A percentile compares a stretch with the other conserved stretches of the same genome.
Evolutionary conservation across 2,888 invertebrate genomes (phyloP).

Genomic region (Ectropis crepuscularia): DNA sequence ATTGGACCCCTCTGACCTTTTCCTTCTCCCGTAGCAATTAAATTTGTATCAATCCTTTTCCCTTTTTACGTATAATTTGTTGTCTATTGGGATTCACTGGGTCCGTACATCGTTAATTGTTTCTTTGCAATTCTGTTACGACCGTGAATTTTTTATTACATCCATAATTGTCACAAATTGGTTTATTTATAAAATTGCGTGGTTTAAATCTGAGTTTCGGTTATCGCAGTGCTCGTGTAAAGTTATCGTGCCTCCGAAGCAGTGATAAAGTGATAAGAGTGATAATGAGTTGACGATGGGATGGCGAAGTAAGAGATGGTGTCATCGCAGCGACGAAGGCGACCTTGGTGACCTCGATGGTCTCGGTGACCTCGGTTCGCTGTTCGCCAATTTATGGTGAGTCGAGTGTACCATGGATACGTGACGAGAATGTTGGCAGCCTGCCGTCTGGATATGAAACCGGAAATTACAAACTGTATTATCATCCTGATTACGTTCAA

Average conservation of each 20-base stretch:
- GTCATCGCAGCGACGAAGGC: conserved; percentile 51
- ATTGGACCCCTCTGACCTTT: conserved; percentile 32
- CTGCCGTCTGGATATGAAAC: conserved; percentile 25
- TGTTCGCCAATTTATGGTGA: conserved; percentile 56
- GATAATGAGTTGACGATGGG: conserved; percentile 47
- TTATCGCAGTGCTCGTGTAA: conserved; percentile 18
- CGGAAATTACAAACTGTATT: conserved; percentile 28
- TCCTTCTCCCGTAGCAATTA: conserved; percentile 28
- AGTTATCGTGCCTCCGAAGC: conserved; percentile 10
- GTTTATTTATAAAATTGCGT: neutral
- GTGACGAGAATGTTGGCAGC: conserved; percentile 34
- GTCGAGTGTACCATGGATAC: conserved; percentile 49
- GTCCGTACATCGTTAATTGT: conserved; percentile 16
- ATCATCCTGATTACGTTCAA: conserved; percentile 18
- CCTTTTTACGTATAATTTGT: conserved; percentile 26
- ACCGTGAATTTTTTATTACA: neutral
- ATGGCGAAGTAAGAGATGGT: conserved; percentile 56
- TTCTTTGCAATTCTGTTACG: conserved; percentile 4
- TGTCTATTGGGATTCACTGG: conserved; percentile 22
- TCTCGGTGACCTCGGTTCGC: conserved; percentile 60
- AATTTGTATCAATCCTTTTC: conserved; percentile 27
- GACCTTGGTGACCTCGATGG: no score
- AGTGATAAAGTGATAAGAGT: conserved; percentile 38
- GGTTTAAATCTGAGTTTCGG: conserved; percentile 6
- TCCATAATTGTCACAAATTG: neutral